Evolutionary conservation across 2,797 vertebrate genomes (phyloP).

Genomic region (Sebastes diaconus): DNA sequence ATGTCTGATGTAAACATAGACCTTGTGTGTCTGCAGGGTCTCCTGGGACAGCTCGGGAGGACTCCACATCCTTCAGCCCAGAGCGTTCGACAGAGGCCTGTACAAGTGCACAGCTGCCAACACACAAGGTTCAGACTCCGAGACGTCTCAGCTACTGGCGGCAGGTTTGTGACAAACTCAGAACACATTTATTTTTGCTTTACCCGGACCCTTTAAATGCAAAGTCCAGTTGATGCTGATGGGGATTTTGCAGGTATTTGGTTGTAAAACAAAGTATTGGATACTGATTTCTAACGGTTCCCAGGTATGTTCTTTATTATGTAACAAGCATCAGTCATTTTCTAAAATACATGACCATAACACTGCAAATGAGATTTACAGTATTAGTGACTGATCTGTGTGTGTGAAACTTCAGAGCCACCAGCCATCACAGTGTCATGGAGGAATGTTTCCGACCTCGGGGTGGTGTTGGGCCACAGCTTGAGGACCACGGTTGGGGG

Average conservation of each 20-base stretch:
- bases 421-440: constrained; percentile 81
- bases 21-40: constrained; percentile 70
- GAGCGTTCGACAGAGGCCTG: constrained; percentile 81
- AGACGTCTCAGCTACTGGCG: constrained; percentile 79
- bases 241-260: neutral
- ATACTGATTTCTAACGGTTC: neutral
- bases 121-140: constrained; percentile 81
- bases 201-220: neutral
- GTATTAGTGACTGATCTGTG: neutral
- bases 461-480: constrained; percentile 44
- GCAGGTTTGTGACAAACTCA: constrained; percentile 80
- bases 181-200: neutral
- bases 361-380: neutral
- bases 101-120: constrained; percentile 86
- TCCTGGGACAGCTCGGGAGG: constrained; percentile 73
- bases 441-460: constrained; percentile 77
- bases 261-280: neutral
- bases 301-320: neutral
- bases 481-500: constrained; percentile 82
- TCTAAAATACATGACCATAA: neutral
- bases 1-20: too few species aligned
- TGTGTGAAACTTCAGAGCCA: constrained; percentile 75
- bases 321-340: neutral
- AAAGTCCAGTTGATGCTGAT: neutral
- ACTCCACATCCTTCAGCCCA: constrained; percentile 83